Evolutionary conservation across 2,888 invertebrate genomes (phyloP).

Genomic region (Drosophila maculinotata): DNA sequence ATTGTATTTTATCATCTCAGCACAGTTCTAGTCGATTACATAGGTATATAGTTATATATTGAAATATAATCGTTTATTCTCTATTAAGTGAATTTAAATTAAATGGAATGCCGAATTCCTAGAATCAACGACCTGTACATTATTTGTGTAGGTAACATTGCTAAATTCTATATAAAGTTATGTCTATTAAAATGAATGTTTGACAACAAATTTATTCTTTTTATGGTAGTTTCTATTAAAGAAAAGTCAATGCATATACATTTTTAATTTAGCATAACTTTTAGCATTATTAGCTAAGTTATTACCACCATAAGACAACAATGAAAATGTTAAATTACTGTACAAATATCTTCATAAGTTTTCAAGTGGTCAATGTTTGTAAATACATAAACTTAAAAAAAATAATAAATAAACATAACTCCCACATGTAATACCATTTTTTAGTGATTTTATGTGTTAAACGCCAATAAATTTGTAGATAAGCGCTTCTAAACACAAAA

Average conservation of each 20-base stretch:
- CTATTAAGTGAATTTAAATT: background rate
- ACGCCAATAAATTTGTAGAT: conserved; percentile 41
- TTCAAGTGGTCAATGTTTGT: conserved; percentile 28
- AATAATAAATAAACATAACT: conserved; percentile 12
- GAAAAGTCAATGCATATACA: conserved; percentile 8
- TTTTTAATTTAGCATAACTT: conserved; percentile 36
- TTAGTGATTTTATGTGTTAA: conserved; percentile 49
- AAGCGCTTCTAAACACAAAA: conserved; percentile 34
- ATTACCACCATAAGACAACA: conserved; percentile 26
- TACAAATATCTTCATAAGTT: conserved; percentile 54
- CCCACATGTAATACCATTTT: conserved; percentile 44
- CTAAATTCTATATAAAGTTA: background rate
- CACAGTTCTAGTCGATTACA: conserved; percentile 65
- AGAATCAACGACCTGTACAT: conserved; percentile 31
- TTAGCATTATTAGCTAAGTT: conserved; percentile 41
- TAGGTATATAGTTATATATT: conserved; percentile 6
- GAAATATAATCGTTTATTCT: conserved; percentile 2
- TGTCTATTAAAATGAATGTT: conserved; percentile 27
- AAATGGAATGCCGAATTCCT: conserved; percentile 2
- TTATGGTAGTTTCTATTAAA: conserved; percentile 13
- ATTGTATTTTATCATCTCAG: conserved; percentile 54
- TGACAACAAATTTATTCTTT: conserved; percentile 30
- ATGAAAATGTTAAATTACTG: conserved; percentile 41
- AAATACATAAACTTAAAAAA: conserved; percentile 29
- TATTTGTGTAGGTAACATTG: background rate